A percentile compares a stretch with the other conserved stretches of the same genome.
phyloP scores from a whole-genome alignment of 2,113 vertebrate species.

The Ameiurus melas region DNA sequence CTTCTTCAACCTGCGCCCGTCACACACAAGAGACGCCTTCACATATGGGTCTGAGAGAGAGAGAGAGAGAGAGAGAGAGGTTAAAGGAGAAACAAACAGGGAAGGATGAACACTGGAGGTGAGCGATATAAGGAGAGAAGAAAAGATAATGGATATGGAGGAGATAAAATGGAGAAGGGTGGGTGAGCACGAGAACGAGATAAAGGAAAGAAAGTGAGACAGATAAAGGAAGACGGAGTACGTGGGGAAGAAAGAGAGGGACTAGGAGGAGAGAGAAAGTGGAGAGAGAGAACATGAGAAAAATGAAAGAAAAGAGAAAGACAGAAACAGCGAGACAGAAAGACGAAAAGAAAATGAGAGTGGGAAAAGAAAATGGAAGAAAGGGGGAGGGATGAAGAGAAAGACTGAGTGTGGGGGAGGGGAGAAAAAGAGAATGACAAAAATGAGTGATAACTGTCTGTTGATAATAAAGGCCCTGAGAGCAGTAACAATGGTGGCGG shows the following conservation, averaged over 20 bases:
- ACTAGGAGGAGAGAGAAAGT: background rate
- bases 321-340: background rate
- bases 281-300: background rate
- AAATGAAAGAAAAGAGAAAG: background rate
- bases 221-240: background rate
- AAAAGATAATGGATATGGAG: background rate
- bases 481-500: background rate
- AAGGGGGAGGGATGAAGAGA: background rate
- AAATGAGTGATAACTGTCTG: too few species aligned
- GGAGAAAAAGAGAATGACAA: background rate
- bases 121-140: background rate
- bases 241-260: background rate
- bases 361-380: background rate
- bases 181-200: background rate
- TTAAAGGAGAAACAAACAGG: background rate
- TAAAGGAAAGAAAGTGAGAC: background rate
- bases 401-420: background rate
- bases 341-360: background rate
- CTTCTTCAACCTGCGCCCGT: conserved; percentile 89
- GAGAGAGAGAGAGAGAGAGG: background rate
- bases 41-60: conserved; percentile 84
- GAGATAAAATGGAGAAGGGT: background rate
- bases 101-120: background rate
- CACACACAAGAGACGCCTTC: conserved; percentile 89
- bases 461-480: background rate